These are phyloP conservation scores for Corella eumyota DNA, from an alignment of 23 tunicate genomes.

Conservation along the genomic window DNA sequence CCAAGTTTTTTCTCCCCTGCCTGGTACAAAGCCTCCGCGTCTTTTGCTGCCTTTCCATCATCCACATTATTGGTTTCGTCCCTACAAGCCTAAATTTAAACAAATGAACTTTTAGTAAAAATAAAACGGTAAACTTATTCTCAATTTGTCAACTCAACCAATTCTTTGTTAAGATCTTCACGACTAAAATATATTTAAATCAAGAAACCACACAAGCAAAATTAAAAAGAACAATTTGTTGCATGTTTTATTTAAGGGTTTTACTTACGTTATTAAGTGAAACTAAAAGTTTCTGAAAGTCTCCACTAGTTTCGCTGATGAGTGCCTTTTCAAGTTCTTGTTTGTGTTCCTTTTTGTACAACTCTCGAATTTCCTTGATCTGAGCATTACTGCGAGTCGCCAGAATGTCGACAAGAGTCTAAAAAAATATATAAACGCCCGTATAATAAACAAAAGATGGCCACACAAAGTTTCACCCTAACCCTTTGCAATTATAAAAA, in stretches of 20 bases:
- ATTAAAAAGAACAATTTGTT: neutral
- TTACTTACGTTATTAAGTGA: conserved; percentile 42
- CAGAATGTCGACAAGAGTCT: conserved; percentile 43
- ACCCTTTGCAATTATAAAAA: neutral
- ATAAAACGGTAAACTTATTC: neutral
- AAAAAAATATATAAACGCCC: neutral
- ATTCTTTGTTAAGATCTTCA: neutral
- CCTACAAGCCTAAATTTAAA: conserved; percentile 49
- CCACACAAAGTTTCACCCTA: too few relatives aligned
- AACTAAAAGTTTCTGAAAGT: conserved; percentile 28
- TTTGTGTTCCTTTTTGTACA: conserved; percentile 40
- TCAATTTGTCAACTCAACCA: neutral
- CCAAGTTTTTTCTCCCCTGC: conserved; percentile 81
- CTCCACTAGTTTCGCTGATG: conserved; percentile 48
- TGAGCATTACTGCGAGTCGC: conserved; percentile 27
- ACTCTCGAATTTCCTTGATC: conserved; percentile 42
- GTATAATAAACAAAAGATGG: neutral
- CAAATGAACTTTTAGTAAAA: neutral
- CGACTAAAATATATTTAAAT: neutral
- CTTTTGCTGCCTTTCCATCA: conserved; percentile 22
- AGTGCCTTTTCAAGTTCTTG: conserved; percentile 34
- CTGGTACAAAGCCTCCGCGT: conserved; percentile 32
- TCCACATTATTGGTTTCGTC: conserved; percentile 19
- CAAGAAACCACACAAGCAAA: neutral
- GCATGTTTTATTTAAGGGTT: too few relatives aligned